These are phyloP conservation scores for Drosophila arizonae DNA, from an alignment of 1,140 invertebrate genomes.

Conservation along the genomic window DNA sequence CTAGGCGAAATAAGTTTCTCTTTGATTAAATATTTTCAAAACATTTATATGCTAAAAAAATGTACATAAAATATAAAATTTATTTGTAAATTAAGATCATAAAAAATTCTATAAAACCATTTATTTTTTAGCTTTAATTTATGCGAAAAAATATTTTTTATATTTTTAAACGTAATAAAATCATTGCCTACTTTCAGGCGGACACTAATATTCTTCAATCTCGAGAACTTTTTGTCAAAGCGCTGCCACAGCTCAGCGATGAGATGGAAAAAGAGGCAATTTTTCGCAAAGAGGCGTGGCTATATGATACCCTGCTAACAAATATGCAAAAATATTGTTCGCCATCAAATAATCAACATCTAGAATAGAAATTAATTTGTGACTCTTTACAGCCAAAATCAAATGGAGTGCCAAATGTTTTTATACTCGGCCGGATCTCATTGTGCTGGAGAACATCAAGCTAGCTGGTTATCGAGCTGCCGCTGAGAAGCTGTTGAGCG, in stretches of 20 bases:
- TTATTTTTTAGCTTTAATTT: too few species aligned
- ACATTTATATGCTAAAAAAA: too few species aligned
- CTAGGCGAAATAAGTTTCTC: too few species aligned
- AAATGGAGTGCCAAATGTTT: conserved; percentile 72
- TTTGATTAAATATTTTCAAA: too few species aligned
- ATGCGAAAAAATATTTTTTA: too few species aligned
- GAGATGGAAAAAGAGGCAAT: conserved; percentile 61
- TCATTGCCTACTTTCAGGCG: conserved; percentile 61
- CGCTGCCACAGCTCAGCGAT: conserved; percentile 55
- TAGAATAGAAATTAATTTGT: background rate
- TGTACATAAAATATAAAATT: too few species aligned
- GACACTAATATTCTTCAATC: background rate
- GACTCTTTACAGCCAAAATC: conserved; percentile 31
- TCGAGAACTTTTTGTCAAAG: conserved; percentile 62
- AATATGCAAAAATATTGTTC: conserved; percentile 59
- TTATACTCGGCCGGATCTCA: conserved; percentile 68
- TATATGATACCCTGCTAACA: conserved; percentile 54
- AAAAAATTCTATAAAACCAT: too few species aligned
- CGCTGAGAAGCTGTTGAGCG: background rate
- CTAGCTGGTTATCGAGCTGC: conserved; percentile 24
- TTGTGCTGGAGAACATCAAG: conserved; percentile 82
- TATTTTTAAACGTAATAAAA: too few species aligned
- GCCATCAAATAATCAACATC: background rate
- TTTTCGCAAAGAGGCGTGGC: conserved; percentile 62
- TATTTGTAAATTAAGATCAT: too few species aligned